A percentile compares a stretch with the other conserved stretches of the same genome.
Conservation (phyloP, 2,113 vertebrate genomes). For the Callipepla squamata region DNA sequence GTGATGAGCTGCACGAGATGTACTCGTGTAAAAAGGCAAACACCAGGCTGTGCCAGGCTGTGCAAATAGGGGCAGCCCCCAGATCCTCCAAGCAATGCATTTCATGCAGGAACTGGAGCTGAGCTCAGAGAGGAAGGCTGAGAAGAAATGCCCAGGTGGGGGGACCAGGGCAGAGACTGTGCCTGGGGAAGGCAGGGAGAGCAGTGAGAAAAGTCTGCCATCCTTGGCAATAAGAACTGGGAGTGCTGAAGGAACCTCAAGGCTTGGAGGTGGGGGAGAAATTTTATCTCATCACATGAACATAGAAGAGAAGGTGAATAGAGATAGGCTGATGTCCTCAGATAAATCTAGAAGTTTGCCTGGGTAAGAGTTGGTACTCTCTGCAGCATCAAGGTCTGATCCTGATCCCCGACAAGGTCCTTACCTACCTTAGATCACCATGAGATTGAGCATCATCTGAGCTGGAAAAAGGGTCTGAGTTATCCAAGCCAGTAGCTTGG, state of each 20-base stretch:
- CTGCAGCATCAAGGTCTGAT: neutral
- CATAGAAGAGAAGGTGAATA: neutral
- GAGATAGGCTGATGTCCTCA: neutral
- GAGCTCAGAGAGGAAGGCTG: neutral
- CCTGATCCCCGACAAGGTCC: neutral
- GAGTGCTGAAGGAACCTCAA: neutral
- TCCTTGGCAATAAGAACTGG: neutral
- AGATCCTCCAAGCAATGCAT: neutral
- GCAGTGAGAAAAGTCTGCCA: neutral
- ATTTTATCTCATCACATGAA: neutral
- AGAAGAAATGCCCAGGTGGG: rapidly evolving
- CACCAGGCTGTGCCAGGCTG: neutral
- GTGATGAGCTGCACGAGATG: neutral
- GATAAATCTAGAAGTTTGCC: neutral
- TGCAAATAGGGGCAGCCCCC: neutral
- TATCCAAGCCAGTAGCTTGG: neutral
- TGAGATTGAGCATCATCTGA: neutral
- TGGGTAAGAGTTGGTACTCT: neutral
- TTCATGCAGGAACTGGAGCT: neutral
- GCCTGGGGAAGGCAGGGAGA: neutral
- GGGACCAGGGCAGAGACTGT: neutral
- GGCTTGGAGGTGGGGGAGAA: neutral
- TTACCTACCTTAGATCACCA: neutral
- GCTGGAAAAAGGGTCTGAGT: neutral
- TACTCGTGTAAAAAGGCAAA: neutral